Evolutionary conservation across 2,797 vertebrate species (phyloP), one percentile per base, ranked within the genome.

Genomic region (Urocyon cinereoargenteus): DNA sequence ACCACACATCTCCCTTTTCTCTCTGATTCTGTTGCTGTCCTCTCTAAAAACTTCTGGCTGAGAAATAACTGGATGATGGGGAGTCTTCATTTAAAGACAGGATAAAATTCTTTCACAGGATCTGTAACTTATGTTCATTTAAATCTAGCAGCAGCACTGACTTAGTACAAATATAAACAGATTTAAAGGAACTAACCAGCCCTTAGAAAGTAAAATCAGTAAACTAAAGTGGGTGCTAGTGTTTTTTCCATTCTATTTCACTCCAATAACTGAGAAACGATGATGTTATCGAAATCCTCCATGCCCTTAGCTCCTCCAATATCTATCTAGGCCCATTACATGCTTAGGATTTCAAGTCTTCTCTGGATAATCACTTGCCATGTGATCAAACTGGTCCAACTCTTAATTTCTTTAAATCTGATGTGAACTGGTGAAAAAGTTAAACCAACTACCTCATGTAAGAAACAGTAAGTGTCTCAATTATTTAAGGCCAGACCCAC

Each of bases 321-420:
- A 89, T n/a, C 28, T 57, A 89, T n/a, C 24, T 45, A 83, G n/a
- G 24, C 19, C 55, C 6, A 59, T 34, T 59, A 26, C 15, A 79
- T 53, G 31, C 68, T 91, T 81, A 94, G 51, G 79, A 83, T 85
- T 95, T 94, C 66, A 94, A 72, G 14, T 55, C n/a, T 81, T 87
- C 49, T 28, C 8, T 72, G 59, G 88, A 4, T 91, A 83, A 66
- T 72, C 22, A 19, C 24, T 79, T 96, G 57, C 36, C 18, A 90
- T 68, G 28, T 51, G 40, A 96, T 0, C 8, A 11, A 95, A 92
- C 18, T 34, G 51, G n/a, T 77, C 55, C 70, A 96, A 84, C 34
- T 64, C 36, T 51, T 82, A 55, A 57, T 68, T 61, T 49, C 78
- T 91, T 83, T 73, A 86, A 64, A 77, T 77, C 9, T 66, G 36